phyloP scores from a whole-genome alignment of 2,888 invertebrate genomes.

The Diplolepis rosae region DNA sequence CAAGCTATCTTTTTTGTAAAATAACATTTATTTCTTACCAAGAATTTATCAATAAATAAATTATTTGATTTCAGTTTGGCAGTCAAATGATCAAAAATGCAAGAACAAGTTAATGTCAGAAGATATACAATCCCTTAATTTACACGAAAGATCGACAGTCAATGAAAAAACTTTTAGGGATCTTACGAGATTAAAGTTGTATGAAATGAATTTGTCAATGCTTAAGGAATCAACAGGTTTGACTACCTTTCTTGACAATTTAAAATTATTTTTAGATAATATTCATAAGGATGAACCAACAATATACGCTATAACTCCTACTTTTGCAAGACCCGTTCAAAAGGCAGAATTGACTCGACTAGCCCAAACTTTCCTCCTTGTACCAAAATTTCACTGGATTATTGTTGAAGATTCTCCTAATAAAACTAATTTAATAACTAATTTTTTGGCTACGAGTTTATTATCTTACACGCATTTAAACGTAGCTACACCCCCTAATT shows the following conservation, averaged over 20 bases:
- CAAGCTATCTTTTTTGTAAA: no score
- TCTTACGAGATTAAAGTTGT: conserved; percentile 7
- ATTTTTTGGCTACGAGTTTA: conserved; percentile 81
- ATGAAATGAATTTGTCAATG: neutral
- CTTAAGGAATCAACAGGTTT: neutral
- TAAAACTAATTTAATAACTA: conserved; percentile 83
- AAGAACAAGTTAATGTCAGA: neutral
- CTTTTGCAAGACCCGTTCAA: conserved; percentile 90
- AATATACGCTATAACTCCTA: conserved; percentile 95
- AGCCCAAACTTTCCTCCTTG: conserved; percentile 89
- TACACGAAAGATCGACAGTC: conserved; percentile 5
- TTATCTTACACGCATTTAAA: conserved; percentile 83
- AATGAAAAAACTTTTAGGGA: conserved; percentile 6
- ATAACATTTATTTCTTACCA: neutral
- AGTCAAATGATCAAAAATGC: neutral
- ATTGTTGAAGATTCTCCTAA: conserved; percentile 89
- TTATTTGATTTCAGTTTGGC: conserved; percentile 12
- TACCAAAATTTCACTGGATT: conserved; percentile 94
- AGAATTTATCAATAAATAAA: neutral
- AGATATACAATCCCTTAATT: conserved; percentile 5
- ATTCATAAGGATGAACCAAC: conserved; percentile 76
- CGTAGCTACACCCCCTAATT: conserved; percentile 81
- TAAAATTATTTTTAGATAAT: neutral
- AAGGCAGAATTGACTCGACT: conserved; percentile 95
- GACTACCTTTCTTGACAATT: conserved; percentile 2